A percentile compares a stretch with the other conserved stretches of the same genome.
Conservation (phyloP, 2,113 vertebrate genomes). For the Microcebus griseorufus region DNA sequence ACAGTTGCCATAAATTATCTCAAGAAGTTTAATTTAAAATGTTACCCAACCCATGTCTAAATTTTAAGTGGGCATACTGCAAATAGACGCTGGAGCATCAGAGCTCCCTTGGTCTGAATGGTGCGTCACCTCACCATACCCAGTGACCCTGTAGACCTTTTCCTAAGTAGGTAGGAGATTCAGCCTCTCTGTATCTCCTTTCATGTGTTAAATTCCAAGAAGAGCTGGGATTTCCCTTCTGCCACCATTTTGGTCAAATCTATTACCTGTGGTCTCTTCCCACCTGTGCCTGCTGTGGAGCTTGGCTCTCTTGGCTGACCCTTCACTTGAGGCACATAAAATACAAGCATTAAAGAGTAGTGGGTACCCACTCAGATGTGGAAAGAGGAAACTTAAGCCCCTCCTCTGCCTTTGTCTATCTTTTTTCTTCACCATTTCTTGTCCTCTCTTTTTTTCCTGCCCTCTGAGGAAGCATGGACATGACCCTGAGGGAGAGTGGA, state of each 20-base stretch:
- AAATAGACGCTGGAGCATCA: background rate
- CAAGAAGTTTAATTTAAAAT: slow-evolving; percentile 16
- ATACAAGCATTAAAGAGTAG: background rate
- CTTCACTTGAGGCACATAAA: background rate
- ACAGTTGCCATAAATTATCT: background rate
- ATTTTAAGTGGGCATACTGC: background rate
- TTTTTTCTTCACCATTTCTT: background rate
- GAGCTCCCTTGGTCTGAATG: background rate
- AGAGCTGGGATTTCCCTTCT: background rate
- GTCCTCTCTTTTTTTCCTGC: background rate
- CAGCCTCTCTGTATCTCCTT: background rate
- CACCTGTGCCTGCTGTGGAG: background rate
- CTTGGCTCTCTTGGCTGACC: background rate
- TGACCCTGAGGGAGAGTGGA: background rate
- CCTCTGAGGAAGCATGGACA: background rate
- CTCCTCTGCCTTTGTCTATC: background rate
- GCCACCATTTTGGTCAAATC: background rate
- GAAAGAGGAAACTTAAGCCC: background rate
- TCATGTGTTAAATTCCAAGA: background rate
- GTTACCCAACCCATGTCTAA: background rate
- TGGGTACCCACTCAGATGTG: background rate
- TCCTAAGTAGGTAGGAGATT: background rate
- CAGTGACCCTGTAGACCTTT: background rate
- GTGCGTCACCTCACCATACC: background rate
- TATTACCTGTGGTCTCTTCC: background rate